Conservation (phyloP, 2,113 vertebrate species). For the Campylomormyrus tamandua region DNA sequence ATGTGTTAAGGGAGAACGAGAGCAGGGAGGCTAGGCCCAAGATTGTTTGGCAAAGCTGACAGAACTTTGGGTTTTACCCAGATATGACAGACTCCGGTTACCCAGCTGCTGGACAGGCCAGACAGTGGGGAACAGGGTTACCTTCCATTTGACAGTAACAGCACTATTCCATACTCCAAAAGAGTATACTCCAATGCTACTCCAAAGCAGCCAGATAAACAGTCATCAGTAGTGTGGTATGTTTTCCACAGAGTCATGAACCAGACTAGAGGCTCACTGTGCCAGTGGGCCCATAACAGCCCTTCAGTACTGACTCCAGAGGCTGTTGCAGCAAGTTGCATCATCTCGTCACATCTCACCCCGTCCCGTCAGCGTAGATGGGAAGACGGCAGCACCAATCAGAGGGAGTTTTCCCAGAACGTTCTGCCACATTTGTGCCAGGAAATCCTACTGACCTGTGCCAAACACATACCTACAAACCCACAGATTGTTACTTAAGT, state of each 20-base stretch:
- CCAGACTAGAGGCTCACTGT: background rate
- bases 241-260: background rate
- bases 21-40: background rate
- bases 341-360: background rate
- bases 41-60: background rate
- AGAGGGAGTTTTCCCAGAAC: background rate
- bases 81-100: background rate
- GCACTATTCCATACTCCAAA: background rate
- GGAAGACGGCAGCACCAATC: background rate
- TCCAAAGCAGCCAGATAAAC: background rate
- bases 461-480: background rate
- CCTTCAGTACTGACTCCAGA: background rate
- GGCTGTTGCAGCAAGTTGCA: conserved; percentile 15
- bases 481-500: background rate
- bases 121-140: background rate
- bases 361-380: background rate
- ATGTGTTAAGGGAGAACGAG: background rate
- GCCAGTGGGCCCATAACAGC: background rate
- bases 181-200: background rate
- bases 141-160: background rate
- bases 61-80: background rate
- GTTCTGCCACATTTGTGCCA: background rate
- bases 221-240: background rate
- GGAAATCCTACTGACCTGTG: background rate
- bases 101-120: background rate